phyloP scores from a whole-genome alignment of 2,888 invertebrate genomes.

The Erebia ligea region DNA sequence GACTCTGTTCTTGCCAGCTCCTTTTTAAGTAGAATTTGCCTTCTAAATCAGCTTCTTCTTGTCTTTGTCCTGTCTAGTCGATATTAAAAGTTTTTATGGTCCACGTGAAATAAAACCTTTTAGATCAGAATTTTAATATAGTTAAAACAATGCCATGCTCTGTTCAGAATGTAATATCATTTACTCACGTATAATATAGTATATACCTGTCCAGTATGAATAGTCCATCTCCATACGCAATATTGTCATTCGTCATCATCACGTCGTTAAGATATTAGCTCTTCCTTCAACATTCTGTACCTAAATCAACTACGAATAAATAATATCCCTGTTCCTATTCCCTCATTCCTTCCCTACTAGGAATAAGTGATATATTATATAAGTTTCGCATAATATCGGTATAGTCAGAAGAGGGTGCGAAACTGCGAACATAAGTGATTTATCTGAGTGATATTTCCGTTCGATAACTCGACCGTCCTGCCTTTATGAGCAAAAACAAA shows the following conservation, averaged over 20 bases:
- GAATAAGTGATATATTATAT: not conserved
- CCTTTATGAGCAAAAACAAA: constrained; percentile 9
- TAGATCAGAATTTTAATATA: too few species aligned
- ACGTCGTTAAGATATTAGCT: not conserved
- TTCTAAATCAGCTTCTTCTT: too few species aligned
- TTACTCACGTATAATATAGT: too few species aligned
- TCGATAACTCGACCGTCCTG: constrained; percentile 18
- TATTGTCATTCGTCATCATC: not conserved
- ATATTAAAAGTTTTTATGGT: too few species aligned
- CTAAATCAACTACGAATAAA: not conserved
- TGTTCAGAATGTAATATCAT: too few species aligned
- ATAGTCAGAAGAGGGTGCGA: constrained; percentile 7
- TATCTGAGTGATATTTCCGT: constrained; percentile 26
- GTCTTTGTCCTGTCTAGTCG: too few species aligned
- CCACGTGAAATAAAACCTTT: too few species aligned
- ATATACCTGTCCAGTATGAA: too few species aligned
- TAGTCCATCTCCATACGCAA: too few species aligned
- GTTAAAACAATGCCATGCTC: too few species aligned
- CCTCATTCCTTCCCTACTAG: not conserved
- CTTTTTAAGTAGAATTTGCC: too few species aligned
- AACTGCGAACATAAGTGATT: constrained; percentile 22
- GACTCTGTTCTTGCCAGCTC: too few species aligned
- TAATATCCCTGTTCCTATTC: not conserved
- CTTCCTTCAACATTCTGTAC: not conserved
- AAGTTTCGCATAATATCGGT: constrained; percentile 2